A percentile compares a stretch with the other conserved stretches of the same genome.
These are phyloP conservation scores for Empis stercorea DNA, from an alignment of 2,888 invertebrate genomes.

Conservation along the genomic window DNA sequence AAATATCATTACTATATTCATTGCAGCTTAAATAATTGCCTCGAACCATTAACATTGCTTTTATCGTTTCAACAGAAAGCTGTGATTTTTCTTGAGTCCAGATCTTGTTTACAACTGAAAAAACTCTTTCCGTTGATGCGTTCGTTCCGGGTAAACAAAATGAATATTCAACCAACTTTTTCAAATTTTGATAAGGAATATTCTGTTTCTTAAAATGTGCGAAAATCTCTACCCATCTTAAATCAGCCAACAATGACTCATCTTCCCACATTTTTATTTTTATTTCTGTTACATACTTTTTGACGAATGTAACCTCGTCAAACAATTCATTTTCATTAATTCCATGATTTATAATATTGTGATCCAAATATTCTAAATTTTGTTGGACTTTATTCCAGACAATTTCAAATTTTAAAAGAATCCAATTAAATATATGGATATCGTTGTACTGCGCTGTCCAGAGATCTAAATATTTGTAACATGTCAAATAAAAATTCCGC, in stretches of 20 bases:
- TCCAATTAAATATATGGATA: not conserved
- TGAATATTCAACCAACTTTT: constrained; percentile 1
- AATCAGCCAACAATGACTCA: not conserved
- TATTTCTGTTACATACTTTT: not conserved
- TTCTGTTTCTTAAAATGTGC: no score
- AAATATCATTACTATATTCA: constrained; percentile 7
- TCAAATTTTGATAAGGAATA: no score
- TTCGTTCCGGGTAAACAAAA: constrained; percentile 8
- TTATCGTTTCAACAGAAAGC: constrained; percentile 6
- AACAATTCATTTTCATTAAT: constrained; percentile 1
- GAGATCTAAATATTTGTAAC: no score
- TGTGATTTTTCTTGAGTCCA: constrained; percentile 8
- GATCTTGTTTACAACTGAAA: constrained; percentile 8
- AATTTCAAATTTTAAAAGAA: not conserved
- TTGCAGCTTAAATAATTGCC: constrained; percentile 6
- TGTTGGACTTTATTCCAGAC: not conserved
- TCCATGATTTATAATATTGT: not conserved
- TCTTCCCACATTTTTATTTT: not conserved
- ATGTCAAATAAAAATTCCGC: no score
- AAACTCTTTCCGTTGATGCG: constrained; percentile 9
- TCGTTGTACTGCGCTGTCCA: not conserved
- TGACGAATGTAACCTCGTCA: constrained; percentile 2
- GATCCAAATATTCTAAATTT: not conserved
- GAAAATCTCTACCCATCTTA: no score
- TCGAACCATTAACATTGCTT: constrained; percentile 7